A percentile compares a stretch with the other conserved stretches of the same genome.
These are phyloP conservation scores for Meandrusa payeni DNA, from an alignment of 2,888 invertebrate genomes.

Conservation along the genomic window DNA sequence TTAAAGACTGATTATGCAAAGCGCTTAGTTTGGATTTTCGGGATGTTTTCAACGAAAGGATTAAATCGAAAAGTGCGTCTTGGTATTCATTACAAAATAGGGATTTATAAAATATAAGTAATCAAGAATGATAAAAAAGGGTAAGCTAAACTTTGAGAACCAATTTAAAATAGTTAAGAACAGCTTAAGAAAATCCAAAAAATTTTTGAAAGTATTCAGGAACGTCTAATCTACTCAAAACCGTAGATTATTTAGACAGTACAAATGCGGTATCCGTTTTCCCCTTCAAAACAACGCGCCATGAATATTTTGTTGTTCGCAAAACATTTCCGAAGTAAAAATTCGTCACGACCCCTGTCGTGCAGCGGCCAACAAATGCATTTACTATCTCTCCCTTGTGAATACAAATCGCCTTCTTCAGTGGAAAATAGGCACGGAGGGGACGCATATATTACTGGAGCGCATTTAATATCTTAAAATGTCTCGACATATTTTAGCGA, in stretches of 20 bases:
- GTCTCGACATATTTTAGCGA: slow-evolving; percentile 36
- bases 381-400: slow-evolving; percentile 36
- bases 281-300: slow-evolving; percentile 32
- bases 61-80: too few species aligned
- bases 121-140: too few species aligned
- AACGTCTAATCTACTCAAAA: slow-evolving; percentile 17
- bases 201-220: neutral
- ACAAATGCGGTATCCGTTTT: slow-evolving; percentile 28
- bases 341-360: slow-evolving; percentile 35
- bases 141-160: too few species aligned
- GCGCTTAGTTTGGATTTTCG: too few species aligned
- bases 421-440: slow-evolving; percentile 34
- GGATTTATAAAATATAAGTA: too few species aligned
- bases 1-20: too few species aligned
- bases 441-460: slow-evolving; percentile 40
- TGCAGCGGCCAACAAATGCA: slow-evolving; percentile 39
- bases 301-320: slow-evolving; percentile 34
- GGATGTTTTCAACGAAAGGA: too few species aligned
- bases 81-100: too few species aligned
- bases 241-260: slow-evolving; percentile 26
- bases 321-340: slow-evolving; percentile 31
- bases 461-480: slow-evolving; percentile 49
- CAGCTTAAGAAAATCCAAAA: too few species aligned
- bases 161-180: too few species aligned
- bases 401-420: slow-evolving; percentile 47